These are phyloP conservation scores for Drosophila melanosoma DNA, from an alignment of 2,888 invertebrate genomes.

Conservation along the genomic window DNA sequence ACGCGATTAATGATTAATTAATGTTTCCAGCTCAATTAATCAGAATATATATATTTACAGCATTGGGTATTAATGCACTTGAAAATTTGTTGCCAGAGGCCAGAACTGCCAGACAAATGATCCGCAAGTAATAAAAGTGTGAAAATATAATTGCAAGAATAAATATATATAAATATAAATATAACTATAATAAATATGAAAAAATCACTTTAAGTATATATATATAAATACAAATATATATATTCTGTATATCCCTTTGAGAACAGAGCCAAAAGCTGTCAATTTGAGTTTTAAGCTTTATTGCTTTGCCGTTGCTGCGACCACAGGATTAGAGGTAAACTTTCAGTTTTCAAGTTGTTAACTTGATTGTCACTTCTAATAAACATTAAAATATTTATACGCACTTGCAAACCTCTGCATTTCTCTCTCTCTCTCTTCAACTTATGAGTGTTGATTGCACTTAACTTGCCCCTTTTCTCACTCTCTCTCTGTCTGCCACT, in stretches of 20 bases:
- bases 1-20: slow-evolving; percentile 1
- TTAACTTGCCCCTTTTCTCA: no score
- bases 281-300: slow-evolving; percentile 54
- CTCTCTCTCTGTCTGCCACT: not conserved
- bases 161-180: not conserved
- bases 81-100: slow-evolving; percentile 46
- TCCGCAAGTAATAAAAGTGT: slow-evolving; percentile 23
- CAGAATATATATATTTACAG: slow-evolving; percentile 5
- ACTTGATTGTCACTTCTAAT: slow-evolving; percentile 31
- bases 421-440: not conserved
- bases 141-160: not conserved
- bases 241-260: not conserved
- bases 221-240: not conserved
- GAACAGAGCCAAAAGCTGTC: not conserved
- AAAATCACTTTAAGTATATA: not conserved
- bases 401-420: slow-evolving; percentile 1
- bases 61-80: slow-evolving; percentile 62
- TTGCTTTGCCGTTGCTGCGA: slow-evolving; percentile 46
- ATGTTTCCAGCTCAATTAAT: not conserved
- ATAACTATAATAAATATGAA: not conserved
- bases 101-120: slow-evolving; percentile 55
- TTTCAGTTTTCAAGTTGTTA: not conserved
- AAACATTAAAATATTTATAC: slow-evolving; percentile 24
- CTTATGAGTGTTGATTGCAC: no score
- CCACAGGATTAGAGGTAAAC: slow-evolving; percentile 19